phyloP scores from a whole-genome alignment of 2,797 vertebrate genomes.

The Margarornis squamiger region DNA sequence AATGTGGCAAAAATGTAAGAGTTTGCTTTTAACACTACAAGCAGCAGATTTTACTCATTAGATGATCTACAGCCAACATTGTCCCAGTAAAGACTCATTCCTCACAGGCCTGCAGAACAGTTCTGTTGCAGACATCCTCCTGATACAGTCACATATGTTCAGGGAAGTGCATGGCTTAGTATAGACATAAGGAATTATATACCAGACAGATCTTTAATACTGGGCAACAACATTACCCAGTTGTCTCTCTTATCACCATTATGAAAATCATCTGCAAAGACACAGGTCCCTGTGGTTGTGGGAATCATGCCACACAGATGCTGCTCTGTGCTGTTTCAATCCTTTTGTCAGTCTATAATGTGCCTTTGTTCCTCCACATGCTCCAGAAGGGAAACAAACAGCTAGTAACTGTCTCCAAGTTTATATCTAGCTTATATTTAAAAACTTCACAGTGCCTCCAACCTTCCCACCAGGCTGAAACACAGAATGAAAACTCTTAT shows the following conservation, averaged over 20 bases:
- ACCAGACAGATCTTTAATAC: background rate
- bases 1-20: background rate
- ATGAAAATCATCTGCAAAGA: constrained; percentile 13
- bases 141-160: background rate
- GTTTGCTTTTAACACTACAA: background rate
- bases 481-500: background rate
- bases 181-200: background rate
- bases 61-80: background rate
- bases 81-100: background rate
- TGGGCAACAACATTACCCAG: background rate
- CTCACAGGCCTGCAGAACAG: background rate
- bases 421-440: constrained; percentile 46
- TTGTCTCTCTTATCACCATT: background rate
- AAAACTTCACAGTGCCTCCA: constrained; percentile 18
- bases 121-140: background rate
- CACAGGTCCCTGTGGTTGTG: constrained; percentile 7
- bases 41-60: background rate
- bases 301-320: constrained; percentile 46
- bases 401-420: constrained; percentile 47
- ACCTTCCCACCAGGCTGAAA: constrained; percentile 9
- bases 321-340: background rate
- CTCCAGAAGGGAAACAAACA: constrained; percentile 31
- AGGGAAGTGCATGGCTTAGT: background rate
- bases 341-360: constrained; percentile 22
- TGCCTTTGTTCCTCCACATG: constrained; percentile 39